Percentiles rank a stretch among this genome's conserved stretches.
These are phyloP conservation scores for Baryphthengus martii DNA, from an alignment of 2,113 vertebrate species.

Conservation along the genomic window DNA sequence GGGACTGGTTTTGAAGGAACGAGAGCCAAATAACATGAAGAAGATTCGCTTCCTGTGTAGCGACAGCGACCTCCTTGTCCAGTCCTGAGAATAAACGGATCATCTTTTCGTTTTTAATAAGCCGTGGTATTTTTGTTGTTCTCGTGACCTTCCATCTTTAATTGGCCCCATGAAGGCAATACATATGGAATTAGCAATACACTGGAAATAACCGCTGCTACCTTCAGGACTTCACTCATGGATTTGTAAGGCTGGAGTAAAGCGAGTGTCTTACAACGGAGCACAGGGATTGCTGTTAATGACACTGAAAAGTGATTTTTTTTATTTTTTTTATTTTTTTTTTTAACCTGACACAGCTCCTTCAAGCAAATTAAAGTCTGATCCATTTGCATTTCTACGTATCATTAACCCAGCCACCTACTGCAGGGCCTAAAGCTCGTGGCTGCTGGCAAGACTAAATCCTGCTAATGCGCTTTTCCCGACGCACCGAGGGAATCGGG, in stretches of 20 bases:
- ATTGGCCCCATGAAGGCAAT: background rate
- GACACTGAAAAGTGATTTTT: background rate
- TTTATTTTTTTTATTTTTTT: background rate
- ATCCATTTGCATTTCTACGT: constrained; percentile 22
- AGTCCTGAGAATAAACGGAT: background rate
- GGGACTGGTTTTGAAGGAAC: background rate
- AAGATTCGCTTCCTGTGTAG: background rate
- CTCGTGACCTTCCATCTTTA: background rate
- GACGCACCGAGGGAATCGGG: background rate
- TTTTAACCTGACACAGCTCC: background rate
- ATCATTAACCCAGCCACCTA: constrained; percentile 26
- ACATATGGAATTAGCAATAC: background rate
- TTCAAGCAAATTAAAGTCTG: constrained; percentile 1
- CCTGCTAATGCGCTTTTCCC: constrained; percentile 12
- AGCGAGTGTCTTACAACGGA: background rate
- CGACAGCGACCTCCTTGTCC: background rate
- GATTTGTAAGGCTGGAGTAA: background rate
- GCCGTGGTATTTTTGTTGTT: background rate
- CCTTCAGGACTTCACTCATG: background rate
- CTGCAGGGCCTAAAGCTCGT: background rate
- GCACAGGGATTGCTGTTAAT: background rate
- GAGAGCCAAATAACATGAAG: background rate
- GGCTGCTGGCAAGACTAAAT: constrained; percentile 36
- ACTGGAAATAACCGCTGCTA: too few relatives aligned
- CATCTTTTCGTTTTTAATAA: background rate